A percentile compares a stretch with the other conserved stretches of the same genome.
Conservation (phyloP, 2,797 vertebrate genomes). For the Malacoraja senta region DNA sequence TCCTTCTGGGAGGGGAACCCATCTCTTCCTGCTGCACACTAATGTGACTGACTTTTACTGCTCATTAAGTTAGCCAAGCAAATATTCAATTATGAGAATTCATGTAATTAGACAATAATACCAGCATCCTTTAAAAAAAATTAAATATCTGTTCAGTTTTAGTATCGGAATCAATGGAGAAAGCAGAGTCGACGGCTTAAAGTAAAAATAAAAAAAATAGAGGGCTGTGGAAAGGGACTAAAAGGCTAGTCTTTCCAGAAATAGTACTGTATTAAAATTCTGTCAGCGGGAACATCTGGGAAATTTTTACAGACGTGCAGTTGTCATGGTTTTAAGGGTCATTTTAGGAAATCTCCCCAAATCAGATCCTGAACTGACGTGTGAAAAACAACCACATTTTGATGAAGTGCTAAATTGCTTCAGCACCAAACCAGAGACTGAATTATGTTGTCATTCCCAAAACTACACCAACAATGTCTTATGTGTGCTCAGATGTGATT, state of each 20-base stretch:
- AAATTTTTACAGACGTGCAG: not conserved
- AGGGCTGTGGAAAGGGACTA: not conserved
- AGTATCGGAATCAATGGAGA: not conserved
- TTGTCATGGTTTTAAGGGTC: not conserved
- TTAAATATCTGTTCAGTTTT: not conserved
- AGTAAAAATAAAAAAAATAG: not conserved
- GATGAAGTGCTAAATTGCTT: not conserved
- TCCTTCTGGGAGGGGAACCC: no score
- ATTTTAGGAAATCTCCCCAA: not conserved
- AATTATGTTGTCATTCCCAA: not conserved
- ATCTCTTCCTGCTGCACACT: not conserved
- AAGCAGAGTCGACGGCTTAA: not conserved
- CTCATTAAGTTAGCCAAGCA: not conserved
- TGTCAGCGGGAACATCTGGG: not conserved
- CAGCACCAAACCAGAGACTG: not conserved
- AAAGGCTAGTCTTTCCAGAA: not conserved
- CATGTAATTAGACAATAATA: not conserved
- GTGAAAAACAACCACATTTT: not conserved
- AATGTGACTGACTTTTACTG: not conserved
- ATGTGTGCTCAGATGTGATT: not conserved
- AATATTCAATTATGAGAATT: not conserved
- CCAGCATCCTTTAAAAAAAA: not conserved
- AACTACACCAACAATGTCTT: not conserved
- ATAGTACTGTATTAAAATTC: not conserved
- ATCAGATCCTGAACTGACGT: not conserved